phyloP scores from a whole-genome alignment of 2,888 invertebrate species.

The Lampropteryx suffumata region DNA sequence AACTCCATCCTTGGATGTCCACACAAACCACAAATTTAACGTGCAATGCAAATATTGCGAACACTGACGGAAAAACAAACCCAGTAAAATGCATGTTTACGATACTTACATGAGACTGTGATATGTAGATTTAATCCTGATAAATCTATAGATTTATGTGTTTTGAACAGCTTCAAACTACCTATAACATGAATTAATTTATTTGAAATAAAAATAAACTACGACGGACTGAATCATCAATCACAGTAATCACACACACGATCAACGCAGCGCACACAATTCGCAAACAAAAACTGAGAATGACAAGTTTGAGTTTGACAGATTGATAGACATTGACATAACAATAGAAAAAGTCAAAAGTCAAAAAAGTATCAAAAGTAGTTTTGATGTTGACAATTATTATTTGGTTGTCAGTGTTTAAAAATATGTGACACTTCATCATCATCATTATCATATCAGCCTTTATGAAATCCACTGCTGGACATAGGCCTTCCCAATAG shows the following conservation, averaged over 20 bases:
- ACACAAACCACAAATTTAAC: conserved; percentile 38
- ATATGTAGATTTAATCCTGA: neutral
- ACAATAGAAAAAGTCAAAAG: too few relatives aligned
- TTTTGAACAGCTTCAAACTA: neutral
- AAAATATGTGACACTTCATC: too few relatives aligned
- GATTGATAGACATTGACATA: too few relatives aligned
- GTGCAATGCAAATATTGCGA: conserved; percentile 37
- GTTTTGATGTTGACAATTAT: too few relatives aligned
- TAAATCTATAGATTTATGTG: neutral
- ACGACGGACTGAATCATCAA: conserved; percentile 61
- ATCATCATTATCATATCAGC: too few relatives aligned
- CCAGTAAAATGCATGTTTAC: neutral
- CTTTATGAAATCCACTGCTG: too few relatives aligned
- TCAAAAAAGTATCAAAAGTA: too few relatives aligned
- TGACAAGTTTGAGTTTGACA: neutral
- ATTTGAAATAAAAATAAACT: conserved; percentile 44
- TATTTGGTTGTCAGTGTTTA: too few relatives aligned
- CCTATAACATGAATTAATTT: conserved; percentile 17
- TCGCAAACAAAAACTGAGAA: neutral
- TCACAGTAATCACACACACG: neutral
- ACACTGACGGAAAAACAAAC: conserved; percentile 23
- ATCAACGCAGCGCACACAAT: neutral
- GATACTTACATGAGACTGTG: conserved; percentile 25
- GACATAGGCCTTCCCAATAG: too few relatives aligned
- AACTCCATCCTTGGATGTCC: conserved; percentile 50